Base-by-base conservation (phyloP, 1,140 invertebrate genomes). In the Rhopalosiphum padi region DNA sequence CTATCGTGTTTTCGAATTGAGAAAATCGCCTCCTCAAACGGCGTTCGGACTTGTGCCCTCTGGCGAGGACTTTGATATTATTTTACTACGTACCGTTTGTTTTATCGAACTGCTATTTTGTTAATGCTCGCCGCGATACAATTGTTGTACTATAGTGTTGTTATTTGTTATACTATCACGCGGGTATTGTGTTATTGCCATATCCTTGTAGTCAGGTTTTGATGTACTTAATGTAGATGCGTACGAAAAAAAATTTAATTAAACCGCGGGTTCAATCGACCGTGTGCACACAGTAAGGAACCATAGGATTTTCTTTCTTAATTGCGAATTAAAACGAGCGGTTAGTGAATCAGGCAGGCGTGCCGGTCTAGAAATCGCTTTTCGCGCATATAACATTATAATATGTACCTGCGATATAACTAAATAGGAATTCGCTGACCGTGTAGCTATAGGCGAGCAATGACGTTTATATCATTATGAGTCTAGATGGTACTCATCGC, bases 311-410 rank as follows among this genome's bases (percentile, higher is more conserved):
- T 86, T 46, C 15, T 86, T 43, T 86, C 85, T 86, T 86, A 43
- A 86, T 86, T 86, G 43, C 41, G 25, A 86, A 86, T 86, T 30
- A 46, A 86, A 86, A 86, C 25, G 1, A 43, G 3, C 43, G 30
- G 30, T 77, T 77, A 77, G 4, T 77, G 23, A 86, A 41, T 37
- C 77, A 25, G 15, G 41, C 86, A 87, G 48, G 51, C 22, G 30
- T 11, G 48, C 15, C 48, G 87, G 87, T 89, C 51, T 53, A 89
- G 51, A 89, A 89, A 53, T 89, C 87, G 35, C 48, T 41, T 48
- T 89, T 86, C 25, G 25, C 23, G 43, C 15, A 15, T 51, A 51
- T 35, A 51, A 51, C 48, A 18, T 48, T 48, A 48, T n/a, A 18
- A 48, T n/a, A 18, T 30, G 8, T 68, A 30, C 25, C 8, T 68